Base-by-base conservation (phyloP, 2,888 invertebrate genomes). In the Nemapogon koenigi region DNA sequence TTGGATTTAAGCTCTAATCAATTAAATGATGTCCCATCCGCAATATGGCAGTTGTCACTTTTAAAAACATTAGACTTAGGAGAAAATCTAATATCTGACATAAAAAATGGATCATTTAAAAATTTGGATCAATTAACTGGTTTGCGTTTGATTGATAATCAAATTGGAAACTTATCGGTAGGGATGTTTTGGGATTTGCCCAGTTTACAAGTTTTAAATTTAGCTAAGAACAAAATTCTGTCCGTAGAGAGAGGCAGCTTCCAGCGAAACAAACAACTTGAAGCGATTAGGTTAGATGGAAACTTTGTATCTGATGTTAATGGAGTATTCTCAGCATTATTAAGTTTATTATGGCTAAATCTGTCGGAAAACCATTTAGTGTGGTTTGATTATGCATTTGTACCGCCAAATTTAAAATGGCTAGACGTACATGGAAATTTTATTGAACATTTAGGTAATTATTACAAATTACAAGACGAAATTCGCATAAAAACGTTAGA, bases 321-420 rank as follows among this genome's bases (percentile, higher is more conserved):
- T 64, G 93, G 93, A 15, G 89, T 93, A 42, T 91, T 94, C 63
- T 87, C 92, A 10, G 87, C 91, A 18, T 76, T 95, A 41, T 83
- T 89, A 17, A 90, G 88, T 49, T 80, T 95, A 39, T 71, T 92
- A 51, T 90, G 94, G 89, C 75, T 95, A 37, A 94, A 94, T 75
- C 81, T 94, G 31, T 93, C 93, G 6, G 91, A 92, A 66, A 94
- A 94, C 72, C 91, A 91, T 67, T 81, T 95, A 53, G 89, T 91
- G 32, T 92, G 92, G 91, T 94, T 95, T 67, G 94, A 94, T 66
- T 94, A 92, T 55, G 93, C 94, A 16, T 91, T 94, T 57, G 87
- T 94, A 49, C 94, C 94, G 1, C 87, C 87, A 45, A 91, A 91
- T 62, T 81, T 95, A 26, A 91, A 91, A 66, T 93, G 92, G 91